Base-by-base conservation (phyloP, 2,888 invertebrate genomes). In the Rhagophthalmus giganteus region DNA sequence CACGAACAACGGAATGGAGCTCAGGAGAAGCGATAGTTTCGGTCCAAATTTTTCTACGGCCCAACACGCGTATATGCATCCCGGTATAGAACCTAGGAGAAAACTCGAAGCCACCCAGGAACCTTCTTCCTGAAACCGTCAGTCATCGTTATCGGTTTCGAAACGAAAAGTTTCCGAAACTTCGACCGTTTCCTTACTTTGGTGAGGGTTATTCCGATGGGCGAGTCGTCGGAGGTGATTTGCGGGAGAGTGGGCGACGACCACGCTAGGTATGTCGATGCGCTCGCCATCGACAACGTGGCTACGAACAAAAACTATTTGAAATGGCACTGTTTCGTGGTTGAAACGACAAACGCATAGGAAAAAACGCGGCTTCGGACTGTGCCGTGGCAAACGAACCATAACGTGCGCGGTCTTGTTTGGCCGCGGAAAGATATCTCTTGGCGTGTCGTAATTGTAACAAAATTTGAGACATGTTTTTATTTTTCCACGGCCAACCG, bases 31-130 rank as follows among this genome's bases (percentile, higher is more conserved):
- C 1, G 82, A 78, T 2, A 72, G 73, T 25, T 79, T 79, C 0
- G 84, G 77, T 1, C 85, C 85, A 1, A 78, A 68, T 38, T 74
- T 74, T 63, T 84, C 81, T 58, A 79, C 79, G 14, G 82, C 66
- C 37, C 79, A 71, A 31, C 82, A 82, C 0, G 82, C 81, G 10
- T 79, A 48, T 39, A 79, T 72, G 57, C 79, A 81, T 1, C 83
- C 83, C 0, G 78, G 75, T 14, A 81, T 71, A 0, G 80, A 80
- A 0, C 84, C 84, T 46, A 81, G 68, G 0, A 80, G 74, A 42
- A 78, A 75, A 35, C 83, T 69, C 1, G 83, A 80, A 1, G 81
- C 82, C 55, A 80, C 74, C 81, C 81, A 82, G 40, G 81, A 80
- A 16, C 73, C 76, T 66, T 81, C 76, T 20, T 74, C 73, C 76